Evolutionary conservation across 1,140 invertebrate species (phyloP), one percentile per base, ranked within the genome.

Genomic region (Eriosoma lanigerum): DNA sequence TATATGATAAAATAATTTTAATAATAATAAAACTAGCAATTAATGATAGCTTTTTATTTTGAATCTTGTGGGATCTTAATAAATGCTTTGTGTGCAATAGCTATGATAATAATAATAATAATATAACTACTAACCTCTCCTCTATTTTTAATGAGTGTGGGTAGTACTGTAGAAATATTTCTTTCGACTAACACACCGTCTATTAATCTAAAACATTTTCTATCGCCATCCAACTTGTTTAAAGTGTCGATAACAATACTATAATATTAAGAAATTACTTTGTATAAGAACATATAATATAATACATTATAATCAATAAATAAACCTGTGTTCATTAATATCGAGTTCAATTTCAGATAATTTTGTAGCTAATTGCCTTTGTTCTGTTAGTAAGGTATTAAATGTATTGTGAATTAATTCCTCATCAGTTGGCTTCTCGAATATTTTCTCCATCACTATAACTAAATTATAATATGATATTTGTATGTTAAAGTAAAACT

Each of bases 241-340:
- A 99, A 87, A 38, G 95, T 96, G 83, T 98, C 96, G 83, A 97
- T 93, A 12, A 98, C 97, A 84, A 98, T 91, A 87, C 97, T 98
- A 87, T 83, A 90, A 88, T 83, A 83, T n/a, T n/a, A n/a, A n/a
- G n/a, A n/a, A n/a, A n/a, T n/a, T n/a, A n/a, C n/a, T n/a, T n/a
- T n/a, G n/a, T n/a, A n/a, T n/a, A n/a, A n/a, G n/a, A n/a, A n/a
- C n/a, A n/a, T n/a, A n/a, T n/a, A n/a, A n/a, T n/a, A n/a, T 38
- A 38, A 38, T 38, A 58, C 9, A 13, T 0, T 24, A 24, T 24
- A 24, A 38, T 15, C 48, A 62, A 48, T 44, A 0, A 82, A 81
- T 87, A 90, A 29, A 97, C 96, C 95, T 96, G 87, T 98, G 96
- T 87, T 98, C 96, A 85, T 95, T 96, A 58, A 96, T 88, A 85